Conservation (phyloP, 2,888 invertebrate species). For the Monochamus alternatus region DNA sequence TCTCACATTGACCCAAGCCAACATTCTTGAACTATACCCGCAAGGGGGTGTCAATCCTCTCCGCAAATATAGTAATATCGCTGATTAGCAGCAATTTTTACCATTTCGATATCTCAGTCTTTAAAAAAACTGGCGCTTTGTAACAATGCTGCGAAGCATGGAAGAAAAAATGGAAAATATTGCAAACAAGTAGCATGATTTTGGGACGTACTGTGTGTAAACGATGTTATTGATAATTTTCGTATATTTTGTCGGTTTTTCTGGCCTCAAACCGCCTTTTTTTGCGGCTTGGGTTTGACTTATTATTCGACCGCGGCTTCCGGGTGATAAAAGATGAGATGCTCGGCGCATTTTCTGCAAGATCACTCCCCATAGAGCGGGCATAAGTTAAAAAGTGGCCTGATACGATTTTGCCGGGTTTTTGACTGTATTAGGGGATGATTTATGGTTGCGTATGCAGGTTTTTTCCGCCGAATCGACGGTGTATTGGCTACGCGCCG, state of each 20-base stretch:
- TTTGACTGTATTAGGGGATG: slow-evolving; percentile 69
- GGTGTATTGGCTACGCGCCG: slow-evolving; percentile 63
- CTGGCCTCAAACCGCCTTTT: background rate
- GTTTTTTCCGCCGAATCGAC: slow-evolving; percentile 63
- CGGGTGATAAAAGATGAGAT: slow-evolving; percentile 30
- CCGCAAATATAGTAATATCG: too few relatives aligned
- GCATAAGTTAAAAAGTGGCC: slow-evolving; percentile 66
- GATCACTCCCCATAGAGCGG: slow-evolving; percentile 58
- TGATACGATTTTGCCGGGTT: slow-evolving; percentile 66
- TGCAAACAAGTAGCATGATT: too few relatives aligned
- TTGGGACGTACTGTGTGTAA: too few relatives aligned
- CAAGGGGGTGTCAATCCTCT: too few relatives aligned
- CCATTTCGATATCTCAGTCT: too few relatives aligned
- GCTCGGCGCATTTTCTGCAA: slow-evolving; percentile 52
- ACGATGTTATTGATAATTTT: too few relatives aligned
- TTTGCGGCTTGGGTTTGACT: background rate
- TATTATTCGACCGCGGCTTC: slow-evolving; percentile 6
- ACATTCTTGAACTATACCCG: too few relatives aligned
- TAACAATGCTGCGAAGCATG: too few relatives aligned
- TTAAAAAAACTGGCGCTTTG: too few relatives aligned
- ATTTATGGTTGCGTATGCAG: slow-evolving; percentile 67
- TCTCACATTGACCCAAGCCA: too few relatives aligned
- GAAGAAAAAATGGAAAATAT: too few relatives aligned
- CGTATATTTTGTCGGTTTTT: background rate
- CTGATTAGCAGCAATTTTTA: too few relatives aligned